A percentile compares a stretch with the other conserved stretches of the same genome.
Evolutionary conservation across 2,888 invertebrate species (phyloP).

Genomic region (Synanthedon tipuliformis): DNA sequence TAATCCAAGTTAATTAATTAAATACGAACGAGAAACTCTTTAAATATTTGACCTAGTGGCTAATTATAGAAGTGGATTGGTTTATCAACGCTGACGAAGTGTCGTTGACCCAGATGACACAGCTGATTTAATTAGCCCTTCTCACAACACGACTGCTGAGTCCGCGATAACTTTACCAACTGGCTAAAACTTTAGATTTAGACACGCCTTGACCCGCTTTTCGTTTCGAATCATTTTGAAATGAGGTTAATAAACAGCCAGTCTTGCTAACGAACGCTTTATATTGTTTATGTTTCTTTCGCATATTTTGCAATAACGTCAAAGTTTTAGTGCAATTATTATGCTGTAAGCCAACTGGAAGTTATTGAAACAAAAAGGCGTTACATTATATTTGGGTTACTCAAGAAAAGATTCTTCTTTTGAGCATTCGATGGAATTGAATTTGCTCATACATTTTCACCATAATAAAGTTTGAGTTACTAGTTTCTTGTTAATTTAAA

Average conservation of each 20-base stretch:
- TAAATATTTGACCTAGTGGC: slow-evolving; percentile 12
- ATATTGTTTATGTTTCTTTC: slow-evolving; percentile 3
- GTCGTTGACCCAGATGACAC: slow-evolving; percentile 53
- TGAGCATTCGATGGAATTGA: too few species aligned
- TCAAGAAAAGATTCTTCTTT: too few species aligned
- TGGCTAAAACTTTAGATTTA: slow-evolving; percentile 24
- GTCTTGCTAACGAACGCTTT: slow-evolving; percentile 8
- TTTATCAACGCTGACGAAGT: slow-evolving; percentile 41
- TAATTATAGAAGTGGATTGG: slow-evolving; percentile 13
- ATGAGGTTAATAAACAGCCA: slow-evolving; percentile 22
- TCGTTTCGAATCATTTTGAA: slow-evolving; percentile 21
- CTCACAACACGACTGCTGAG: slow-evolving; percentile 22
- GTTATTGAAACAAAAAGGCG: too few species aligned
- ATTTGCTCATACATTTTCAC: too few species aligned
- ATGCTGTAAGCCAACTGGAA: too few species aligned
- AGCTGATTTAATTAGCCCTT: slow-evolving; percentile 35
- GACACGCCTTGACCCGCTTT: slow-evolving; percentile 47
- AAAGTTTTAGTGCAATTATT: too few species aligned
- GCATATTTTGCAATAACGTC: neutral
- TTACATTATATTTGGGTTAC: too few species aligned
- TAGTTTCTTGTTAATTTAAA: too few species aligned
- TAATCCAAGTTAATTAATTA: neutral
- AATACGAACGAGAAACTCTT: slow-evolving; percentile 1
- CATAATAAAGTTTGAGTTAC: too few species aligned
- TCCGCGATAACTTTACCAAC: slow-evolving; percentile 21